Evolutionary conservation across 1,140 invertebrate species (phyloP).

Genomic region (Radopholus similis): DNA sequence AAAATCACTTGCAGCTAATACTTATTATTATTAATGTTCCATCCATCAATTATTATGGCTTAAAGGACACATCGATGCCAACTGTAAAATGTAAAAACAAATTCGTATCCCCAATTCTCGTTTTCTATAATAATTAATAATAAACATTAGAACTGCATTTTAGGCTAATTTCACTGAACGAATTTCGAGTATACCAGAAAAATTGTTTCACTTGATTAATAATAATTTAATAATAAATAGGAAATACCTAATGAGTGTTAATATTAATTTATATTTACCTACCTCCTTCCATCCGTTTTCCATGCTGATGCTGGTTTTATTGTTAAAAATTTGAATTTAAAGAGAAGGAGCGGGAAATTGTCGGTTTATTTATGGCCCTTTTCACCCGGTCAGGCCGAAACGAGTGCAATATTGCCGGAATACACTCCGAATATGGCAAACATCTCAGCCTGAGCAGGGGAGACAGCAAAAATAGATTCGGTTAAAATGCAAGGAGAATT

Average conservation of each 20-base stretch:
- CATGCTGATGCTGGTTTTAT: not conserved
- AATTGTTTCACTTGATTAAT: no score
- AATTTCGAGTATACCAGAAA: not conserved
- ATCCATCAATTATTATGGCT: not conserved
- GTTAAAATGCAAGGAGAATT: not conserved
- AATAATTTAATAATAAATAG: not conserved
- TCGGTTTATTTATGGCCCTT: not conserved
- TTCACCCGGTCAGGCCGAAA: constrained; percentile 14
- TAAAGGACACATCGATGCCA: not conserved
- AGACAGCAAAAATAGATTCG: not conserved
- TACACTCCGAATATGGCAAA: constrained; percentile 9
- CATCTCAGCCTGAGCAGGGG: constrained; percentile 4
- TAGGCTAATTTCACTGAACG: not conserved
- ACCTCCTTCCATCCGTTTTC: not conserved
- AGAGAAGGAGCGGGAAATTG: not conserved
- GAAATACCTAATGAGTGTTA: not conserved
- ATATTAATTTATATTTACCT: not conserved
- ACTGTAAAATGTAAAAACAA: not conserved
- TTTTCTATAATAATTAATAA: not conserved
- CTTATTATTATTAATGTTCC: not conserved
- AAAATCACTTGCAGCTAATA: not conserved
- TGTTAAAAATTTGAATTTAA: not conserved
- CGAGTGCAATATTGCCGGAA: constrained; percentile 23
- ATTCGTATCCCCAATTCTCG: not conserved
- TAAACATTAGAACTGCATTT: not conserved